Base-by-base conservation (phyloP, 2,113 vertebrate species). In the Trinectes maculatus region DNA sequence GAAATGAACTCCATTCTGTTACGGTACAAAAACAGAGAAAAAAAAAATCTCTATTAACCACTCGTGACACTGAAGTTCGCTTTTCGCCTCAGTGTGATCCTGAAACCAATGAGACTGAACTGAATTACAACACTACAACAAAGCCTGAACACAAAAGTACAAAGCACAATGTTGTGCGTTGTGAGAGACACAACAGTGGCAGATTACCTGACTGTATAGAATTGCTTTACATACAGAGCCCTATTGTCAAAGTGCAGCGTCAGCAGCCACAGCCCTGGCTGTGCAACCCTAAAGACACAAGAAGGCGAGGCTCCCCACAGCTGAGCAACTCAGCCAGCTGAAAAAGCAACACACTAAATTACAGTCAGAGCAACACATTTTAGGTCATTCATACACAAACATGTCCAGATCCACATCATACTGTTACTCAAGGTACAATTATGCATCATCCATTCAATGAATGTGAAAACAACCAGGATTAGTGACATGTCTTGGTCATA, bases 211-310 rank as follows among this genome's bases (percentile, higher is more conserved):
- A 62, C 61, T 48, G 44, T 48, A 68, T 54, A 82, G 73, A 82
- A 63, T 70, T 47, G 40, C 61, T 47, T 81, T 85, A 86, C 75
- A 75, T 58, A 70, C 62, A 64, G 47, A 81, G 60, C 52, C 75
- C 71, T 65, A 76, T 49, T 63, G 69, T 82, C 70, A 85, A 84
- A 85, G 70, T 40, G 44, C 66, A 74, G 37, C 63, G 59, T 85
- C 65, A 85, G 73, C 75, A 72, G 31, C 28, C 70, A 43, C 42
- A 29, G 61, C 40, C n/a, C 48, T 60, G 63, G 55, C 36, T 51
- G 59, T 60, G 39, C 18, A 48, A 55, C 29, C 37, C n/a, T 6
- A 59, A 52, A 60, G 59, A 70, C 68, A 74, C 25, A 63, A 61
- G 66, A 71, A 77, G 77, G 71, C 71, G 71, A 55, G 49, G 62